Evolutionary conservation across 2,797 vertebrate species (phyloP), one percentile per base, ranked within the genome.

Genomic region (Tinamus major): DNA sequence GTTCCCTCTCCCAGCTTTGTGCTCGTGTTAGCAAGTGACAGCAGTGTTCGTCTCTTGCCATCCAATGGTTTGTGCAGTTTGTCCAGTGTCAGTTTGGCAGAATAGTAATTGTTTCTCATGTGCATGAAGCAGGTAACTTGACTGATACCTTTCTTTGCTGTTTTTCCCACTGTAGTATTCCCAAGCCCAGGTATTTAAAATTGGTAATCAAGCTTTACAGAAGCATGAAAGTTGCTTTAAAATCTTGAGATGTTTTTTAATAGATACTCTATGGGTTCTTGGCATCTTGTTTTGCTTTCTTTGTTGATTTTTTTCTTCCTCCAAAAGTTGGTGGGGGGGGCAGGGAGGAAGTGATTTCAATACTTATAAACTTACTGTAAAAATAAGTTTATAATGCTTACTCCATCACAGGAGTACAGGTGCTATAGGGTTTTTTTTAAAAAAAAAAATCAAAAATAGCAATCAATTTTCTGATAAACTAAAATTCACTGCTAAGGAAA

Each of bases 211-310:
- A 71, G 13, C 4, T 89, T 82, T 39, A 27, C 31, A 62, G 61
- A 79, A 75, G 15, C 10, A 72, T 6, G 44, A 65, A 85, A 70
- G 2, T 42, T 55, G 7, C 8, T 78, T 67, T 44, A 48, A 85
- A 69, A 65, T 64, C 21, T 49, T 41, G 5, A 74, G 2, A 4
- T 42, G 4, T 14, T 82, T 39, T 91, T 70, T 27, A 53, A 29
- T 10, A 58, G 48, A 23, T 6, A 4, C 0, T 0, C 17, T 15
- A 2, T 6, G 1, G 7, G 27, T 69, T 79, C 5, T 77, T 68
- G 7, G 1, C 19, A 39, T 78, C 0, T 0, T 49, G 8, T 39
- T 39, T 71, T 71, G 10, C 10, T 23, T 55, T 56, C 37, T 3
- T 12, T 5, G 0, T 35, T 67, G 1, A 0, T 13, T 49, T 84